A percentile compares a stretch with the other conserved stretches of the same genome.
phyloP scores from a whole-genome alignment of 2,888 invertebrate species.

The Lochmaea capreae region DNA sequence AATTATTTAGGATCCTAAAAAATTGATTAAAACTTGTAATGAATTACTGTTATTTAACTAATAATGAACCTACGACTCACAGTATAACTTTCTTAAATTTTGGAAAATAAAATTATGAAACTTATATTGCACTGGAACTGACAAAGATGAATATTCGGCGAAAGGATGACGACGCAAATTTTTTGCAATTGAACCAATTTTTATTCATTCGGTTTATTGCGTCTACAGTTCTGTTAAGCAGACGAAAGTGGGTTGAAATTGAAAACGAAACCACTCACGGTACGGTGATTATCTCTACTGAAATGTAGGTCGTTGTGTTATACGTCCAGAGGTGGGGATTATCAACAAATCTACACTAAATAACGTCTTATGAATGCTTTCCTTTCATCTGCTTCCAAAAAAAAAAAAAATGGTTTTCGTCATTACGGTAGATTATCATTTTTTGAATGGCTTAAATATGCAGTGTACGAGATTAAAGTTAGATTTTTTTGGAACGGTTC shows the following conservation, averaged over 20 bases:
- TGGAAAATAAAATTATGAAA: no score
- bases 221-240: not conserved
- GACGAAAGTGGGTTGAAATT: conserved; percentile 46
- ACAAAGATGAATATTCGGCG: no score
- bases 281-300: conserved; percentile 41
- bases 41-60: no score
- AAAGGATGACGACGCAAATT: no score
- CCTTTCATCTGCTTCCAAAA: not conserved
- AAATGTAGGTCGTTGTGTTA: conserved; percentile 45
- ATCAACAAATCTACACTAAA: not conserved
- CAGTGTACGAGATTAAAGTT: no score
- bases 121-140: no score
- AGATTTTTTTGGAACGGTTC: no score
- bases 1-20: no score
- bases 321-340: not conserved
- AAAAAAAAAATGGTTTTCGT: not conserved
- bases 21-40: no score
- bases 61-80: no score
- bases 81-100: no score
- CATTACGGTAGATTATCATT: not conserved
- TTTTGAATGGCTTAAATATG: no score
- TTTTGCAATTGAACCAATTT: conserved; percentile 1
- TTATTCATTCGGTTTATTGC: conserved; percentile 7
- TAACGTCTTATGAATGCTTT: not conserved
- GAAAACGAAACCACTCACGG: conserved; percentile 46